Base-by-base conservation (phyloP, 2,888 invertebrate genomes). In the Epinotia nisella region DNA sequence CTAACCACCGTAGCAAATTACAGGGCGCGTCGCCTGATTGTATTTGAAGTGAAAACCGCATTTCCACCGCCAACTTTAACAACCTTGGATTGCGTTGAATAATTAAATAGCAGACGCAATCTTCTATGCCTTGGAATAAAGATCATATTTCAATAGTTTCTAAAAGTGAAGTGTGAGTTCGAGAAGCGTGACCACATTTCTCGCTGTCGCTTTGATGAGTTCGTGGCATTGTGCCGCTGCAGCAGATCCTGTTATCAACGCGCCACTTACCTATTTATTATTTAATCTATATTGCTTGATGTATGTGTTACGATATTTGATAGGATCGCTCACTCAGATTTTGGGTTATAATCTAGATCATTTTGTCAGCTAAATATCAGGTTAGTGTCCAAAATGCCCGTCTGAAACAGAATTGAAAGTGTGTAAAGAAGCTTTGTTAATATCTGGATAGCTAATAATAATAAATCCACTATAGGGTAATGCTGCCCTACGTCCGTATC, bases 1-100 rank as follows among this genome's bases (percentile, higher is more conserved):
- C 68, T 45, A 15, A 29, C 60, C 56, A 58, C 72, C 68, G 62
- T 56, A 61, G 72, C 72, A 62, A 72, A 72, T 72, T 68, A 72
- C 72, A 68, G 62, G 55, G 72, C 68, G 61, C 62, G 64, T 49
- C 56, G 45, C 49, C 49, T 68, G 72, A 72, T 68, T 72, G 72
- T 72, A 56, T 72, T 72, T 62, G 56, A 72, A 72, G 67, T 58
- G 65, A 66, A 72, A 72, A 62, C 72, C 68, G 72, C 61, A 72
- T 68, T 68, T 56, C 19, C 29, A 68, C n/a, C 15, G 13, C 35
- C 41, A 39, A 21, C 55, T 66, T 24, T 66, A 10, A 39, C 21
- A 66, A 41, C 4, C 21, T 66, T 56, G 56, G 19, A 66, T 66
- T 11, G 1, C 10, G 29, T 24, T 49, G 3, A n/a, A 19, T 17